Base-by-base conservation (phyloP, 2,888 invertebrate species). In the Limenitis arthemis region DNA sequence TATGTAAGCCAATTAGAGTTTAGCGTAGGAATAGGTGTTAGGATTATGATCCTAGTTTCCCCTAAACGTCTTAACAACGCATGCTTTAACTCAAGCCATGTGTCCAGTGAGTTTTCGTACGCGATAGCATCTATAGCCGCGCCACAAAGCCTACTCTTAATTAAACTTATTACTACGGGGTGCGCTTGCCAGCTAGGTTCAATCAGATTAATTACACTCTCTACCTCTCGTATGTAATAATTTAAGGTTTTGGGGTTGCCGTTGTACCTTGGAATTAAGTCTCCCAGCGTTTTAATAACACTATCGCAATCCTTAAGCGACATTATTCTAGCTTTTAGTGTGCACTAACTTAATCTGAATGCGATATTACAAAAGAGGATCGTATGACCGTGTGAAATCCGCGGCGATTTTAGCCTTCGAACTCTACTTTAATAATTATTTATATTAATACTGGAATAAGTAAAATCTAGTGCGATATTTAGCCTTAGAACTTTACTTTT, bases 101-200 rank as follows among this genome's bases (percentile, higher is more conserved):
- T 40, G 8, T 44, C 34, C n/a, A 53, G 34, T 0, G 40, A 33
- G 2, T 41, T 33, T 41, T 53, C 51, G 30, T 51, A 51, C 4
- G 53, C 53, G 8, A 53, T 44, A 11, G 44, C 52, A 29, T 55
- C 49, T 39, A 53, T 47, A 5, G 50, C 49, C 37, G 44, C 47
- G 8, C 52, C 52, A 44, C 52, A 52, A 31, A 55, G 44, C 32
- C 47, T 55, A 43, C 43, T 49, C 31, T 55, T 53, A n/a, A 40
- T 28, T 31, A 42, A 30, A 33, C 36, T 44, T 36, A 44, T 34
- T 28, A 51, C 37, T n/a, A 49, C 11, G 11, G 32, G 43, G 32
- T 43, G 43, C 30, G 12, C 34, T 34, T 34, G 32, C 32, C 43
- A 43, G 29, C 32, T 32, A 33, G 32, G 12, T 8, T 44, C 44